These are phyloP conservation scores for Phenganax subtilis DNA, from an alignment of 92 coral and sea anemone species.

Conservation along the genomic window DNA sequence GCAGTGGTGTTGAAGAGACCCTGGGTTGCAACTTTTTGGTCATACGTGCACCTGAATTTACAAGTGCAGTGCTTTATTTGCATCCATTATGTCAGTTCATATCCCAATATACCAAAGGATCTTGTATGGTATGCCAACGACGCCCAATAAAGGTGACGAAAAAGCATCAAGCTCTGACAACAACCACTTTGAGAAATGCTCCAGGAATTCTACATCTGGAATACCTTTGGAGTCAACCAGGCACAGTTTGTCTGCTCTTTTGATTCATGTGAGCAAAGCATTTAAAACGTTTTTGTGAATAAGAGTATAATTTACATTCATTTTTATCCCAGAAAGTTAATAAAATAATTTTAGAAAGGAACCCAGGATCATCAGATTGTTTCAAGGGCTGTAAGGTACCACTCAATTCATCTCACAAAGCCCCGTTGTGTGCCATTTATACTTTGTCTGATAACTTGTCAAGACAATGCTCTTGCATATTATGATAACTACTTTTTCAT, in stretches of 20 bases:
- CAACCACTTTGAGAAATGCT: background rate
- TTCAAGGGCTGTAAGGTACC: slow-evolving; percentile 23
- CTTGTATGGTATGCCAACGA: slow-evolving; percentile 4
- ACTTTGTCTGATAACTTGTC: no score
- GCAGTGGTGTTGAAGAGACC: background rate
- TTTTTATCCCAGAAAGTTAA: background rate
- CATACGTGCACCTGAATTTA: background rate
- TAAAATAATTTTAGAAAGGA: slow-evolving; percentile 4
- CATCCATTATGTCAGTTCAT: slow-evolving; percentile 7
- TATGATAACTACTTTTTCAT: background rate
- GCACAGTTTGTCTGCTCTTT: slow-evolving; percentile 21
- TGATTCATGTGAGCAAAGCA: background rate
- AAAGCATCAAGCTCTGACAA: background rate
- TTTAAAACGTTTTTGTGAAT: background rate
- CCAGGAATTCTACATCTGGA: background rate
- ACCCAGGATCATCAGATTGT: background rate
- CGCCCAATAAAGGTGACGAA: background rate
- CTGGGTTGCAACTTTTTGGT: background rate
- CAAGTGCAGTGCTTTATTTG: background rate
- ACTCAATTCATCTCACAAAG: background rate
- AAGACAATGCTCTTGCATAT: background rate
- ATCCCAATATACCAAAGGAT: slow-evolving; percentile 33
- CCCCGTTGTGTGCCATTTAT: no score
- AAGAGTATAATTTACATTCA: background rate
- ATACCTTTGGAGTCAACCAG: background rate